These are phyloP conservation scores for Auanema freiburgensis DNA, from an alignment of 2,888 invertebrate genomes.

Conservation along the genomic window DNA sequence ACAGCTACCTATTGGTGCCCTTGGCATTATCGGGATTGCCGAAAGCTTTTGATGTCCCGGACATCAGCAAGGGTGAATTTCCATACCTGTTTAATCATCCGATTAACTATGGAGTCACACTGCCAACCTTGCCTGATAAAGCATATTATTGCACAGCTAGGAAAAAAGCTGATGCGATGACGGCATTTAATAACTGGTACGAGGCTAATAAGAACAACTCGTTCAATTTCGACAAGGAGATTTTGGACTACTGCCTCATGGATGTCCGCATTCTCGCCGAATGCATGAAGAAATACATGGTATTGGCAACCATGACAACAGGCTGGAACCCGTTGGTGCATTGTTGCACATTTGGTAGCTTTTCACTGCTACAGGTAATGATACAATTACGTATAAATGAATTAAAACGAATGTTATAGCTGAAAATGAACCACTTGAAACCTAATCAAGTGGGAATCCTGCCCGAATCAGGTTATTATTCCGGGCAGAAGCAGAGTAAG, in stretches of 20 bases:
- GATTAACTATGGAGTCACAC: neutral
- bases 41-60: constrained; percentile 4
- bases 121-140: neutral
- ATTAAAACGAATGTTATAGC: no score
- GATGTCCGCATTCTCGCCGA: constrained; percentile 2
- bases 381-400: no score
- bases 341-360: neutral
- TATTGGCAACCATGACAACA: neutral
- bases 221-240: constrained; percentile 11
- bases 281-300: neutral
- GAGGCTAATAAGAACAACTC: neutral
- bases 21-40: neutral
- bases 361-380: neutral
- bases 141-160: constrained; percentile 1
- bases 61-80: constrained; percentile 7
- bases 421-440: constrained; percentile 2
- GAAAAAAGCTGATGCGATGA: neutral
- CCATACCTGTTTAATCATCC: constrained; percentile 8
- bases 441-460: no score
- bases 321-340: neutral
- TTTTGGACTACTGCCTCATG: neutral
- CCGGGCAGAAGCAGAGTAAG: no score
- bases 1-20: constrained; percentile 4
- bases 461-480: no score
- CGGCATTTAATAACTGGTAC: neutral